Conservation (phyloP, 2,113 vertebrate species). For the Neomonachus schauinslandi region DNA sequence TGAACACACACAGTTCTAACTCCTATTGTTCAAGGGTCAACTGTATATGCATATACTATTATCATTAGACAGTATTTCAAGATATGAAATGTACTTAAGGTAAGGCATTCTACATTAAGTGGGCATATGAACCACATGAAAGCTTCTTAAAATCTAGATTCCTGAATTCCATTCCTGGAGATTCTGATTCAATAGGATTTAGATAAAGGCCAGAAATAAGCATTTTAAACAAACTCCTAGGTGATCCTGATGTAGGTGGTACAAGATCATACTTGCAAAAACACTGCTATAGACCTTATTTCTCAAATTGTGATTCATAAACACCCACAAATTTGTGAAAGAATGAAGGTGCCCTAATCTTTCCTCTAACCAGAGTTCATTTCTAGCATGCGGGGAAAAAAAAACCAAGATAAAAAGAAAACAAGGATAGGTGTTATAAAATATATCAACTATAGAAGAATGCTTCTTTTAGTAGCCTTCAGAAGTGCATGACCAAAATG, state of each 20-base stretch:
- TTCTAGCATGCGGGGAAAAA: neutral
- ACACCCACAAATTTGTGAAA: neutral
- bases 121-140: neutral
- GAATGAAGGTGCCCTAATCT: neutral
- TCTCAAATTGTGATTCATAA: constrained; percentile 37
- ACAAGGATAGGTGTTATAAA: neutral
- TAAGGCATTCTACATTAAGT: neutral
- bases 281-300: neutral
- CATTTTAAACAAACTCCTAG: neutral
- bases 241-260: neutral
- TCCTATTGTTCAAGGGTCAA: neutral
- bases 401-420: constrained; percentile 10
- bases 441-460: neutral
- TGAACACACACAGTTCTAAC: neutral
- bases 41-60: neutral
- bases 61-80: neutral
- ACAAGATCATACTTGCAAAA: neutral
- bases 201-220: neutral
- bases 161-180: neutral
- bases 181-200: neutral
- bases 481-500: neutral
- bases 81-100: neutral
- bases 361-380: neutral
- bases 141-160: neutral
- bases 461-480: neutral